Evolutionary conservation across 1,140 invertebrate genomes (phyloP), one percentile per base, ranked within the genome.

Genomic region (Laupala kohalensis): DNA sequence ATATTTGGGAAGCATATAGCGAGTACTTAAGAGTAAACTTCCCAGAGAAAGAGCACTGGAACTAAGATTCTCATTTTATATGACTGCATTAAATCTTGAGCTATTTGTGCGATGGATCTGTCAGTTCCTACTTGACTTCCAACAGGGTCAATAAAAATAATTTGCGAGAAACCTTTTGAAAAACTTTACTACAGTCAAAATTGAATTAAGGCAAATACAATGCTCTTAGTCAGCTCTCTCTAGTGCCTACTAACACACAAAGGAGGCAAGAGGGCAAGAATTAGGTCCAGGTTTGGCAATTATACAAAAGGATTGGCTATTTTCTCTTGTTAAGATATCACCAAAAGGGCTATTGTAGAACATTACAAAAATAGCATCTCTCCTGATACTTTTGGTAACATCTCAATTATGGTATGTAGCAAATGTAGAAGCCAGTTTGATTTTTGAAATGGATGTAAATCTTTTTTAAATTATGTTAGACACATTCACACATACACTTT

Each of bases 321-420:
- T 13, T 15, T 68, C 26, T 23, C 19, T 9, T 2, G 29, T 29
- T 69, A 64, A 74, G 71, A 69, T 68, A 71, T 68, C 71, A 74
- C 71, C 71, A 74, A 72, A 74, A 74, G 73, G 67, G 73, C 73
- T 74, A 74, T 72, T 74, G 67, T 74, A 74, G 67, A 73, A 73
- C 73, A 69, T 72, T 74, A 74, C 69, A 74, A 74, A 74, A 74
- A 74, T 74, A 74, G 73, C 73, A 71, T 67, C 19, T 74, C 73
- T 72, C 71, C 73, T 74, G 67, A 28, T 13, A 62, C 70, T 74
- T 74, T 70, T 72, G 73, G 71, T 74, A 30, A 67, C 28, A 68
- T 29, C 67, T 68, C 67, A 68, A 30, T 29, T 29, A 27, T 29
- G 37, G 19, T 53, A 53, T n/a, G 19, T 53, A 53, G 37, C 37